Percentiles rank a stretch among this genome's conserved stretches.
phyloP scores from a whole-genome alignment of 2,888 invertebrate genomes.

The Trichopoda pennipes region DNA sequence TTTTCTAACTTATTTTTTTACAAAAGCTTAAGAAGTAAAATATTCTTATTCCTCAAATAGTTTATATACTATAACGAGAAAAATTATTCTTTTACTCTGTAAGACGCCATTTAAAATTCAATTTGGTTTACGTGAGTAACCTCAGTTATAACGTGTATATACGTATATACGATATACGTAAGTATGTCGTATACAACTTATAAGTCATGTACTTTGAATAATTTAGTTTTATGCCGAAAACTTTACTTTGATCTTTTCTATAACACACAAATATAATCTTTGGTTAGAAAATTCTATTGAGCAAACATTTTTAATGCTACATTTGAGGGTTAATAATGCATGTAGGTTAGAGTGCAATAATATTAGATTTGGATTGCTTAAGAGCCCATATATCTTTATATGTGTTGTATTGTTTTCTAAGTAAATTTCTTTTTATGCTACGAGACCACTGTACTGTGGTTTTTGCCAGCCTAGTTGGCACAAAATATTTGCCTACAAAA shows the following conservation, averaged over 20 bases:
- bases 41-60: too few species aligned
- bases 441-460: conserved; percentile 60
- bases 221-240: not conserved
- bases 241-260: not conserved
- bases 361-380: conserved; percentile 46
- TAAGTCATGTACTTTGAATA: too few species aligned
- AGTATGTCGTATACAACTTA: too few species aligned
- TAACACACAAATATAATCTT: conserved; percentile 2
- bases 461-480: conserved; percentile 25
- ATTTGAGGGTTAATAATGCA: conserved; percentile 46
- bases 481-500: conserved; percentile 18
- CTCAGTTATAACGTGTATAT: too few species aligned
- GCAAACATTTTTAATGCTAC: not conserved
- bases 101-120: too few species aligned
- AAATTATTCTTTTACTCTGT: too few species aligned
- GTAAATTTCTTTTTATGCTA: conserved; percentile 52
- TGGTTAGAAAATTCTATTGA: conserved; percentile 8
- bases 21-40: too few species aligned
- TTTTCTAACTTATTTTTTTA: too few species aligned
- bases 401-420: conserved; percentile 34
- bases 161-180: too few species aligned
- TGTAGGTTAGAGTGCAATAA: conserved; percentile 39
- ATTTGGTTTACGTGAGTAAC: too few species aligned
- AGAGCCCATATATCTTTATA: conserved; percentile 38
- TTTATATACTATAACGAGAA: too few species aligned